Evolutionary conservation across 2,888 invertebrate species (phyloP).

Genomic region (Dynastes grantii): DNA sequence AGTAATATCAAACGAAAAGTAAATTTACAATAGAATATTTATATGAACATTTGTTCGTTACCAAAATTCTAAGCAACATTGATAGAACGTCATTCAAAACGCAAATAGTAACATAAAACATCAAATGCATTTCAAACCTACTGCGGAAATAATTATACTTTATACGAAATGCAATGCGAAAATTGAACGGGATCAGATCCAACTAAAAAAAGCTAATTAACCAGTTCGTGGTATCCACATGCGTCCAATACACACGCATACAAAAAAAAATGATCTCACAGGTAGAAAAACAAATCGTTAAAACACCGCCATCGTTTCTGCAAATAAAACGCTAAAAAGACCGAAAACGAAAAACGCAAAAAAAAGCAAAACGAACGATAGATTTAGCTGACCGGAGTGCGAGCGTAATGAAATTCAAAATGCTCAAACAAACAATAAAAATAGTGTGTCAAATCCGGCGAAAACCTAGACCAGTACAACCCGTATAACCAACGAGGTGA

Average conservation of each 20-base stretch:
- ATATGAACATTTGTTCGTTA: too few relatives aligned
- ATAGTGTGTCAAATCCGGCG: slow-evolving; percentile 40
- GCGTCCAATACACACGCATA: not conserved
- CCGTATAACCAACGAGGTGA: not conserved
- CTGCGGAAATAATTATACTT: not conserved
- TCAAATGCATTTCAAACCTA: not conserved
- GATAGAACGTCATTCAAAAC: too few relatives aligned
- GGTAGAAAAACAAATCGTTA: slow-evolving; percentile 38
- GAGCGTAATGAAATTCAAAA: slow-evolving; percentile 34
- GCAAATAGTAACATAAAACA: too few relatives aligned
- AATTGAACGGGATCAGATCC: slow-evolving; percentile 10
- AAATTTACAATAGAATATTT: not conserved
- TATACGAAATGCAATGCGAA: not conserved
- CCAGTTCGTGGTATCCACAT: not conserved
- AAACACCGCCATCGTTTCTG: slow-evolving; percentile 24
- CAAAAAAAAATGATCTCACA: slow-evolving; percentile 15
- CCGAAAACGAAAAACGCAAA: slow-evolving; percentile 9
- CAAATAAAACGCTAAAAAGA: slow-evolving; percentile 32
- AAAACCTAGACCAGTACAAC: slow-evolving; percentile 14
- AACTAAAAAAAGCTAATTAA: slow-evolving; percentile 37
- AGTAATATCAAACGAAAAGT: not conserved
- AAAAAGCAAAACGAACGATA: slow-evolving; percentile 3
- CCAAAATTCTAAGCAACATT: too few relatives aligned
- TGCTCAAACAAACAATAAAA: slow-evolving; percentile 40
- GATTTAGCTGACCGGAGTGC: not conserved